Conservation (phyloP, 2,113 vertebrate species). For the Pedetes capensis region DNA sequence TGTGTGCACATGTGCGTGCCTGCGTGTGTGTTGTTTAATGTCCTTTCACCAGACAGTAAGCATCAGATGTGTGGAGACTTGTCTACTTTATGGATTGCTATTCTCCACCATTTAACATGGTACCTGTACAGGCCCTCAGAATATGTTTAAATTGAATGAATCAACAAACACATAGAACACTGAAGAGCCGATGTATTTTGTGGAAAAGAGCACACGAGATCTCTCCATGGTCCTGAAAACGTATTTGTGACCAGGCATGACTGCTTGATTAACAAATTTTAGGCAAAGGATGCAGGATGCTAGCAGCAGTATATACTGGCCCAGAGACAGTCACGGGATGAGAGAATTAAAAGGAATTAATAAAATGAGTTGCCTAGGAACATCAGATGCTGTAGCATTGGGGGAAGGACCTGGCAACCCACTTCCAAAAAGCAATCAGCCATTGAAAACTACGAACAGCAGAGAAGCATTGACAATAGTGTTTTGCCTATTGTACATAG, state of each 20-base stretch:
- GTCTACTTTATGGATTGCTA: background rate
- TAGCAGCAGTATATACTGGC: background rate
- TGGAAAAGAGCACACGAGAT: background rate
- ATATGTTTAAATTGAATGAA: background rate
- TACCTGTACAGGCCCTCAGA: background rate
- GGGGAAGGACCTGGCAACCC: too few species aligned
- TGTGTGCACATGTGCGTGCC: background rate
- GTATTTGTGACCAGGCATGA: background rate
- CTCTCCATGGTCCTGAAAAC: slow-evolving; percentile 75
- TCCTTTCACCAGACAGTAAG: background rate
- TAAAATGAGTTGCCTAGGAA: background rate
- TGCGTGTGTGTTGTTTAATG: background rate
- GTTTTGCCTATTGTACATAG: too few species aligned
- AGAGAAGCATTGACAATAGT: too few species aligned
- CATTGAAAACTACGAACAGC: too few species aligned
- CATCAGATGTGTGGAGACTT: background rate
- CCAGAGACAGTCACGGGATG: background rate
- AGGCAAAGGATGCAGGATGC: background rate
- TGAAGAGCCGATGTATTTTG: background rate
- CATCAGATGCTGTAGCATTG: too few species aligned
- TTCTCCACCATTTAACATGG: background rate
- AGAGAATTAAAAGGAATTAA: background rate
- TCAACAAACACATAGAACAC: background rate
- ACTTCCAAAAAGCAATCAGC: too few species aligned
- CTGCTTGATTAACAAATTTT: background rate